Conservation (phyloP, 2,797 vertebrate genomes). For the Rhincodon typus region DNA sequence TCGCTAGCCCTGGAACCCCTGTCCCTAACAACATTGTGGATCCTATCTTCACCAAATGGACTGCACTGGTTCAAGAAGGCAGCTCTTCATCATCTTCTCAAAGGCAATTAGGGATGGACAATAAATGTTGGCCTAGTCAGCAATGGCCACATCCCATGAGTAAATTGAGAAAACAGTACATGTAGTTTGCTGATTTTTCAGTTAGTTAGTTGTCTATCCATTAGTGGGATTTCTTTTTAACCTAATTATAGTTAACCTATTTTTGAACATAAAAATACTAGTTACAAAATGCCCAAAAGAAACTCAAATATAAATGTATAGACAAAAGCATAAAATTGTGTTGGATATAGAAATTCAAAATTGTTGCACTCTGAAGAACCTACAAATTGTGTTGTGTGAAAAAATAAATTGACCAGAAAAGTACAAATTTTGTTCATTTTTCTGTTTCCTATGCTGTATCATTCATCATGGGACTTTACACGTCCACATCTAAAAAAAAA, state of each 20-base stretch:
- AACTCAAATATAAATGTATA: neutral
- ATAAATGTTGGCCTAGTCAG: too few relatives aligned
- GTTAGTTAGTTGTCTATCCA: too few relatives aligned
- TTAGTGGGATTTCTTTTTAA: too few relatives aligned
- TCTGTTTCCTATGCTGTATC: neutral
- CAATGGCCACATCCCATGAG: too few relatives aligned
- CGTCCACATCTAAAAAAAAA: neutral
- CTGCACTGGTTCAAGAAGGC: too few relatives aligned
- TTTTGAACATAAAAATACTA: neutral
- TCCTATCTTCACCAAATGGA: too few relatives aligned
- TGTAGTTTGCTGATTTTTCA: too few relatives aligned
- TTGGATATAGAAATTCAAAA: neutral
- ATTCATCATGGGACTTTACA: neutral
- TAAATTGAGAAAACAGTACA: too few relatives aligned
- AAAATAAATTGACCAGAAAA: neutral
- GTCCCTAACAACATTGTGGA: too few relatives aligned
- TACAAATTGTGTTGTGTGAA: neutral
- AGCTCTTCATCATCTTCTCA: too few relatives aligned
- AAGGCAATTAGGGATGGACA: too few relatives aligned
- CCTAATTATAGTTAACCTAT: neutral
- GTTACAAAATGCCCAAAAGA: neutral
- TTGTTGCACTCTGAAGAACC: neutral
- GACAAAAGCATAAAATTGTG: neutral
- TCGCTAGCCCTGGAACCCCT: too few relatives aligned
- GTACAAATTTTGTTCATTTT: neutral